Evolutionary conservation across 2,797 vertebrate species (phyloP).

Genomic region (Gymnothorax reevesii): DNA sequence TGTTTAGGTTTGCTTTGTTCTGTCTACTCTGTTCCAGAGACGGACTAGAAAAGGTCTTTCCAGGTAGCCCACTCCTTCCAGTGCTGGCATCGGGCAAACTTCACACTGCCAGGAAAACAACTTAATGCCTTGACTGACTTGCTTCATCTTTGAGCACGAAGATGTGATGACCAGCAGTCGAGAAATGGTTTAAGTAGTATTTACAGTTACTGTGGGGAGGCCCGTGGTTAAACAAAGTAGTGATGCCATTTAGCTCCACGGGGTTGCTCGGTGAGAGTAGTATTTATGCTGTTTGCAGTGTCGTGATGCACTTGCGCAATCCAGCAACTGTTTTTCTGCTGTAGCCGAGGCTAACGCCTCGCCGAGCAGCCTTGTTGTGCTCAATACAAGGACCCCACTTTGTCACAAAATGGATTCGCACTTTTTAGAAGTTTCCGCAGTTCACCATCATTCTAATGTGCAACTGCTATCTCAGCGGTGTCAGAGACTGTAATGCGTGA

Average conservation of each 20-base stretch:
- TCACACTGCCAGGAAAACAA: not conserved
- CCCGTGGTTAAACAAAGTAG: not conserved
- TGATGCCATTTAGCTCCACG: not conserved
- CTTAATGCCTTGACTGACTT: not conserved
- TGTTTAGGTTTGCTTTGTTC: not conserved
- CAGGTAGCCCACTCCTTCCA: not conserved
- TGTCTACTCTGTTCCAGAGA: not conserved
- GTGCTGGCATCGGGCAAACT: not conserved
- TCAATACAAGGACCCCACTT: not conserved
- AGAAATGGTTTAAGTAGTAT: not conserved
- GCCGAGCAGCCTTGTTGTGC: not conserved
- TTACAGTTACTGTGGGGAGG: not conserved
- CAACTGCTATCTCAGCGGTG: not conserved
- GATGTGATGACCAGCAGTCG: not conserved
- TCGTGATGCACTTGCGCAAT: not conserved
- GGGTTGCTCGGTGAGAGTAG: not conserved
- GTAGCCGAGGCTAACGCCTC: not conserved
- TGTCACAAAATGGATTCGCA: not conserved
- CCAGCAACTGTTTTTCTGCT: not conserved
- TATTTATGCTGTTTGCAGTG: conserved; percentile 3
- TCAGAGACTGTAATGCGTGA: not conserved
- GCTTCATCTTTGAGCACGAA: not conserved
- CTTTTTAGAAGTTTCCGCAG: not conserved
- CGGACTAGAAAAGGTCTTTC: not conserved
- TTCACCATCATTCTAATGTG: not conserved